A percentile compares a stretch with the other conserved stretches of the same genome.
phyloP scores from a whole-genome alignment of 2,113 vertebrate species.

The Phylloscopus whistleri region DNA sequence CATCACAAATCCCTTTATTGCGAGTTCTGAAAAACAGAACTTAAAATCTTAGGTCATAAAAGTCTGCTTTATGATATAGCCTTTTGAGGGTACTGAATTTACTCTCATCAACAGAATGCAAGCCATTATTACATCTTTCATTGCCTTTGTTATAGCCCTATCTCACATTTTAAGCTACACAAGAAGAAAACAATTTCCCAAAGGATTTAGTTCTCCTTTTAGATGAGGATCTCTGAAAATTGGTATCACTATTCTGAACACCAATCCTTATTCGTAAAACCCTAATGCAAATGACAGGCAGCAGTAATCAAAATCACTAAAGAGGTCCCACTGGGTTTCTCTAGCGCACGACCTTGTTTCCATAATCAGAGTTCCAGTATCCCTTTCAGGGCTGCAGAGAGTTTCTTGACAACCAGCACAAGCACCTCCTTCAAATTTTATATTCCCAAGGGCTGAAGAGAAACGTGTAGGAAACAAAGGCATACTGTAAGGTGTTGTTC shows the following conservation, averaged over 20 bases:
- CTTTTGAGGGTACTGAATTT: not conserved
- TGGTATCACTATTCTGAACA: not conserved
- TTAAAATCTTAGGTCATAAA: not conserved
- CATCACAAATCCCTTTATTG: not conserved
- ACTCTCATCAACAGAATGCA: not conserved
- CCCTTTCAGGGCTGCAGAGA: not conserved
- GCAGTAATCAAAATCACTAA: constrained; percentile 36
- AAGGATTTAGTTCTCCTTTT: constrained; percentile 13
- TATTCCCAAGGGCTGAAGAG: not conserved
- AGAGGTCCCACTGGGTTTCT: constrained; percentile 23
- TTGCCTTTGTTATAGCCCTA: constrained; percentile 2
- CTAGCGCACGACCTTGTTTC: not conserved
- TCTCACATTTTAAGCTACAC: constrained; percentile 7
- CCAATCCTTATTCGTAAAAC: constrained; percentile 35
- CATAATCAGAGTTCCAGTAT: constrained; percentile 19
- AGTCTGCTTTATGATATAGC: not conserved
- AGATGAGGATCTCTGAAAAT: constrained; percentile 26
- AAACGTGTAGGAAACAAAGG: not conserved
- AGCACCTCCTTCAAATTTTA: not conserved
- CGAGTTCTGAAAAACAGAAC: not conserved
- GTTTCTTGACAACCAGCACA: constrained; percentile 6
- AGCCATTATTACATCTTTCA: not conserved
- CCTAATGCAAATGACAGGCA: not conserved
- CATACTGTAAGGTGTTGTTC: not conserved
- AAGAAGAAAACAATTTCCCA: constrained; percentile 36